phyloP scores from a whole-genome alignment of 2,797 vertebrate genomes.

The Enteromius radiatus region DNA sequence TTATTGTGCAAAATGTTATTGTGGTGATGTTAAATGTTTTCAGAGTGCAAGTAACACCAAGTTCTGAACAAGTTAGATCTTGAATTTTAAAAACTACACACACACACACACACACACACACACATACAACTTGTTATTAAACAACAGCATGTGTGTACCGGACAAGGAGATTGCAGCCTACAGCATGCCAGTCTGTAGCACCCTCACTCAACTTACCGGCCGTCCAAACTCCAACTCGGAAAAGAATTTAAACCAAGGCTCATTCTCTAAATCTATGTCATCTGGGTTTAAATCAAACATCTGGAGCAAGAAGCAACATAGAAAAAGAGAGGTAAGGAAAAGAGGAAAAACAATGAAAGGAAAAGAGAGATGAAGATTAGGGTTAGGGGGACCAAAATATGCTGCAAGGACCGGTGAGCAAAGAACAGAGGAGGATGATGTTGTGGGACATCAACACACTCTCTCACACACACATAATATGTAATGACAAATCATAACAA shows the following conservation, averaged over 20 bases:
- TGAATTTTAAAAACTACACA: conserved; percentile 4
- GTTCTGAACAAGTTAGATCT: conserved; percentile 28
- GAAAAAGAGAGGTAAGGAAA: conserved; percentile 65
- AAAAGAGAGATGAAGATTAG: conserved; percentile 72
- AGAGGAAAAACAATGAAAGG: conserved; percentile 61
- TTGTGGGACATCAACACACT: conserved; percentile 27
- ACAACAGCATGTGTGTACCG: conserved; percentile 11
- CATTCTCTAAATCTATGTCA: conserved; percentile 99
- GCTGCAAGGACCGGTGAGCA: conserved; percentile 57
- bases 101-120: conserved; percentile 47
- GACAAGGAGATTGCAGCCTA: conserved; percentile 29
- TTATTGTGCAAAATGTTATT: conserved; percentile 5
- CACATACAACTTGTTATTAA: conserved; percentile 29
- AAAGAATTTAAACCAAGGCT: conserved; percentile 99
- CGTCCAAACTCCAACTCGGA: conserved; percentile 99
- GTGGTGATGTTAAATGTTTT: conserved; percentile 20
- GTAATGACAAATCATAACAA: not conserved
- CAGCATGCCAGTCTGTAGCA: conserved; percentile 69
- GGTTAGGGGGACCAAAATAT: conserved; percentile 68
- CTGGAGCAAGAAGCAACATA: conserved; percentile 83
- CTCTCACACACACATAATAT: not conserved
- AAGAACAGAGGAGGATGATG: conserved; percentile 63
- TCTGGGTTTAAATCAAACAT: conserved; percentile 88
- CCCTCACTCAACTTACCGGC: conserved; percentile 87
- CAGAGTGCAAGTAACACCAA: conserved; percentile 8